A percentile compares a stretch with the other conserved stretches of the same genome.
These are phyloP conservation scores for Xylota segnis DNA, from an alignment of 2,888 invertebrate species.

Conservation along the genomic window DNA sequence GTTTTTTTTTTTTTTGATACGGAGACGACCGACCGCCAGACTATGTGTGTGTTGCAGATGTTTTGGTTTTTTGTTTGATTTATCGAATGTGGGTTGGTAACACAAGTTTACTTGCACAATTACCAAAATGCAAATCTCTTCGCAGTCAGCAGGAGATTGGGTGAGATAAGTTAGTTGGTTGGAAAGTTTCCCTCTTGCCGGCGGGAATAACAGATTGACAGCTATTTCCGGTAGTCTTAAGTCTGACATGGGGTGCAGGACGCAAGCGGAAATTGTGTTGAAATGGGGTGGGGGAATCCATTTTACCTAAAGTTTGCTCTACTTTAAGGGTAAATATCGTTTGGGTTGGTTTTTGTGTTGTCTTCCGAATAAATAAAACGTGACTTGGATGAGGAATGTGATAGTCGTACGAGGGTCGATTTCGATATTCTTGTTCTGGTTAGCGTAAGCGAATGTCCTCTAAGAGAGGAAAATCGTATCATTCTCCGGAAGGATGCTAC, in stretches of 20 bases:
- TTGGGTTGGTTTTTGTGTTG: not conserved
- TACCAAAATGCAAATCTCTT: slow-evolving; percentile 31
- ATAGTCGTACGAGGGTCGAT: not conserved
- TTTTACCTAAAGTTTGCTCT: not conserved
- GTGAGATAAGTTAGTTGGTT: slow-evolving; percentile 21
- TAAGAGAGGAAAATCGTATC: too few species aligned
- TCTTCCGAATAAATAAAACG: not conserved
- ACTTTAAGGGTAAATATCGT: not conserved
- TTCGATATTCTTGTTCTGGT: not conserved
- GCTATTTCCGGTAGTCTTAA: slow-evolving; percentile 22
- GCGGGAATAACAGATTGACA: slow-evolving; percentile 16
- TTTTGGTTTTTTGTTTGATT: not conserved
- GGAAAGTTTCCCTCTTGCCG: not conserved
- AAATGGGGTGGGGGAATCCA: not conserved
- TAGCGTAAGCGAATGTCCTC: too few species aligned
- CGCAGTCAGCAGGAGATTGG: slow-evolving; percentile 20
- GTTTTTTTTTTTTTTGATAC: not conserved
- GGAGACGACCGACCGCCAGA: not conserved
- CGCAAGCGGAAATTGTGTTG: not conserved
- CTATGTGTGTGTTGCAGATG: not conserved
- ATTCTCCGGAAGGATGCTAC: too few species aligned
- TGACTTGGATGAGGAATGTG: not conserved
- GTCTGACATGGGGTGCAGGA: not conserved
- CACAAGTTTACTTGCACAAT: slow-evolving; percentile 22
- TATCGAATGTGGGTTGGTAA: not conserved